A percentile compares a stretch with the other conserved stretches of the same genome.
Evolutionary conservation across 92 coral and sea anemone species (phyloP).

Genomic region (Phenganax marumi): DNA sequence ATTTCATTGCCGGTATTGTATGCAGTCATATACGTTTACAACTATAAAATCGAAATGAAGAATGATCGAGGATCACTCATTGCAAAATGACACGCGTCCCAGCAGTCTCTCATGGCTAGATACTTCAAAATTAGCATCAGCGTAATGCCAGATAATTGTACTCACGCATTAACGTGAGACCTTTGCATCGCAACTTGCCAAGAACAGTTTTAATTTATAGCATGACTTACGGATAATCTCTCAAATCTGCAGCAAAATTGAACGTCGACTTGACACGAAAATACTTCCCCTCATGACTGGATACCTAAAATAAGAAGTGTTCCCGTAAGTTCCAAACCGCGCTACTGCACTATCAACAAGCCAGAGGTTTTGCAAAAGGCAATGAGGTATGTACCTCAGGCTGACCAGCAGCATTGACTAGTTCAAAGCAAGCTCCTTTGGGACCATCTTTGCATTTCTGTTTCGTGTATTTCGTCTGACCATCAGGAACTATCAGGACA

Average conservation of each 20-base stretch:
- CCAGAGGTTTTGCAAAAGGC: neutral
- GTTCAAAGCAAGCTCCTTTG: conserved; percentile 94
- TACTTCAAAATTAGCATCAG: too few relatives aligned
- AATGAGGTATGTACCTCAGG: conserved; percentile 68
- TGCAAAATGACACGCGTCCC: too few relatives aligned
- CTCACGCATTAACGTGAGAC: too few relatives aligned
- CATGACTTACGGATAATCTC: conserved; percentile 84
- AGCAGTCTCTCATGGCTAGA: too few relatives aligned
- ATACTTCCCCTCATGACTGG: conserved; percentile 97
- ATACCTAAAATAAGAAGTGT: conserved; percentile 61
- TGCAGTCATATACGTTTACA: too few relatives aligned
- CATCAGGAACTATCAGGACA: conserved; percentile 76
- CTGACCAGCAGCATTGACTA: conserved; percentile 98
- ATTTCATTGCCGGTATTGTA: too few relatives aligned
- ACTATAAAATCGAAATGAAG: too few relatives aligned
- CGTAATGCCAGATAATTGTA: too few relatives aligned
- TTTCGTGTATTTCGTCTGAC: conserved; percentile 97
- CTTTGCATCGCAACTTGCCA: too few relatives aligned
- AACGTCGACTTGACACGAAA: conserved; percentile 94
- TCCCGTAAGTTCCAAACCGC: neutral
- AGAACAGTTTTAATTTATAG: too few relatives aligned
- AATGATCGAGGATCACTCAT: too few relatives aligned
- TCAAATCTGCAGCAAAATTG: conserved; percentile 98
- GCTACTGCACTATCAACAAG: neutral
- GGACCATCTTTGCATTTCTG: conserved; percentile 98